A percentile compares a stretch with the other conserved stretches of the same genome.
Conservation (phyloP, 2,113 vertebrate species). For the Guaruba guarouba region DNA sequence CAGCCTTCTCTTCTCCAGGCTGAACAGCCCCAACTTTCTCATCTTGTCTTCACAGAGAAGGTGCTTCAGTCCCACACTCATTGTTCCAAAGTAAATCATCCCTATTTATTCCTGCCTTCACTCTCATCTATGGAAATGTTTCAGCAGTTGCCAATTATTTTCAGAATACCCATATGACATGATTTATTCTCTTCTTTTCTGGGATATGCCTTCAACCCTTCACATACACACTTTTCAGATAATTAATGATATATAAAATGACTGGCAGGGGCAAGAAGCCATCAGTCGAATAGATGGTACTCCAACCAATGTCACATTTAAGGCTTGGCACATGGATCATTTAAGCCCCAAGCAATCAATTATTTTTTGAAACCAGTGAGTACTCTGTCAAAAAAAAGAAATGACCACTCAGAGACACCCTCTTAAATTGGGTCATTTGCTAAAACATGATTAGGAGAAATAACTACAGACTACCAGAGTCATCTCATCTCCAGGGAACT, state of each 20-base stretch:
- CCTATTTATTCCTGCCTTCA: neutral
- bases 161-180: neutral
- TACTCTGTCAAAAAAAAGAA: neutral
- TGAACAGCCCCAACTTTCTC: no score
- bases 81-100: neutral
- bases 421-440: constrained; percentile 12
- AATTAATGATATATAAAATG: constrained; percentile 29
- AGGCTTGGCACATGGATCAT: neutral
- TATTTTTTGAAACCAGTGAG: constrained; percentile 10
- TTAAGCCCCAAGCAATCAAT: constrained; percentile 31
- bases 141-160: neutral
- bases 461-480: neutral
- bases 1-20: no score
- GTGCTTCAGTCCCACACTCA: neutral
- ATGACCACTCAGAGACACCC: neutral
- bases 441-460: neutral
- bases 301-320: constrained; percentile 17
- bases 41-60: no score
- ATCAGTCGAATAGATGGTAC: neutral
- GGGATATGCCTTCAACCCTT: neutral
- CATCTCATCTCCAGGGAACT: neutral
- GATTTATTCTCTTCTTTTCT: neutral
- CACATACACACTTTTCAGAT: neutral
- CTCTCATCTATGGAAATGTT: neutral
- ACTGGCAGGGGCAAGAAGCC: constrained; percentile 48